phyloP scores from a whole-genome alignment of 2,797 vertebrate genomes.

The Crocidura indochinensis region DNA sequence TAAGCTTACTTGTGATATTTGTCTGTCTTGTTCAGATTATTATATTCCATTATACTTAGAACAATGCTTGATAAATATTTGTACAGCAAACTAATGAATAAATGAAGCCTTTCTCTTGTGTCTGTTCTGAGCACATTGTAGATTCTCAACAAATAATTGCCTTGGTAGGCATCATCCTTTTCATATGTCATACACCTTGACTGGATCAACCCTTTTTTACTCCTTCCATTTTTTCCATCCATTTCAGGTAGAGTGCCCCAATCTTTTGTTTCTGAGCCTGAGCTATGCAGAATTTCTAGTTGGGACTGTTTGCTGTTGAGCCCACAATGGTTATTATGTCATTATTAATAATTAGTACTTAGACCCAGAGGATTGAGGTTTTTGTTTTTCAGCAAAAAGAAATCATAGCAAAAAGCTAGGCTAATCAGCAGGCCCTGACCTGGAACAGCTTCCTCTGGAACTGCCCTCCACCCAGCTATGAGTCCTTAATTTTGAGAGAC shows the following conservation, averaged over 20 bases:
- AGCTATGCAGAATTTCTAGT: conserved; percentile 84
- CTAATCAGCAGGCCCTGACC: conserved; percentile 19
- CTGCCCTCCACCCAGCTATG: neutral
- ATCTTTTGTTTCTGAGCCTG: conserved; percentile 80
- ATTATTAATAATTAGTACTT: conserved; percentile 85
- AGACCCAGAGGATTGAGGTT: conserved; percentile 75
- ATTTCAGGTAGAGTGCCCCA: conserved; percentile 68
- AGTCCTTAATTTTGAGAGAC: conserved; percentile 11
- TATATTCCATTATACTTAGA: neutral
- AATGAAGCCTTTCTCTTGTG: conserved; percentile 25
- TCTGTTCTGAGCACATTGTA: conserved; percentile 15
- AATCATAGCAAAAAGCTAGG: conserved; percentile 72
- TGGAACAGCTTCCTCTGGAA: conserved; percentile 29
- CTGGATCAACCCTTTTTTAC: conserved; percentile 64
- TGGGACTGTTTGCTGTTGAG: conserved; percentile 82
- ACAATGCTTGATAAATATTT: conserved; percentile 45
- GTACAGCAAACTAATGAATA: conserved; percentile 30
- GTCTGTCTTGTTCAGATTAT: conserved; percentile 18
- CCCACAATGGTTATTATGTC: conserved; percentile 83
- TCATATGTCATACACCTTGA: conserved; percentile 41
- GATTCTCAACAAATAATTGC: conserved; percentile 37
- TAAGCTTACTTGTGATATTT: conserved; percentile 39
- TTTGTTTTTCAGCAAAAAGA: conserved; percentile 83
- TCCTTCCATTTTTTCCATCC: conserved; percentile 69
- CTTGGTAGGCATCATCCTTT: conserved; percentile 25